Evolutionary conservation across 2,113 vertebrate genomes (phyloP).

Genomic region (Atrichornis clamosus): DNA sequence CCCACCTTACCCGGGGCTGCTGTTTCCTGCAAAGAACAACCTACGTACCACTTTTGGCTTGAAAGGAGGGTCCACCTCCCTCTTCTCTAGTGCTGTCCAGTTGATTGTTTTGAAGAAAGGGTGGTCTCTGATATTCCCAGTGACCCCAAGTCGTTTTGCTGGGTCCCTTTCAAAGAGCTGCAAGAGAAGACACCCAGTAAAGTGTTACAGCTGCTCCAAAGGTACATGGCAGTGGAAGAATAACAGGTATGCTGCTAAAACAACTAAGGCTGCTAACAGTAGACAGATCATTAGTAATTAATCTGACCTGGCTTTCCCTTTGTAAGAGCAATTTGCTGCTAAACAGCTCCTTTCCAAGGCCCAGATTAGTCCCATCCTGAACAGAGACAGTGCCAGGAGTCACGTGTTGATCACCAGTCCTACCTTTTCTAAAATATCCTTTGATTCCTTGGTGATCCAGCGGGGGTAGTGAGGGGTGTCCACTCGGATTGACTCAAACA

Average conservation of each 20-base stretch:
- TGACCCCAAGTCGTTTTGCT: constrained; percentile 83
- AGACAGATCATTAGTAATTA: neutral
- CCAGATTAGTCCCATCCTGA: too few relatives aligned
- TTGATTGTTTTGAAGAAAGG: constrained; percentile 93
- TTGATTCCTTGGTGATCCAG: constrained; percentile 95
- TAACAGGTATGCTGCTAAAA: neutral
- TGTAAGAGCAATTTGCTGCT: neutral
- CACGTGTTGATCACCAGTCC: accelerated
- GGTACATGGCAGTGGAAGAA: neutral
- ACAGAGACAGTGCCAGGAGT: accelerated
- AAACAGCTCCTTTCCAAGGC: neutral
- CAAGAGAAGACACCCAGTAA: neutral
- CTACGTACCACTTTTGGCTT: constrained; percentile 93
- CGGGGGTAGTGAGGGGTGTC: constrained; percentile 94
- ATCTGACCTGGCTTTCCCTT: neutral
- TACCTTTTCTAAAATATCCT: constrained; percentile 93
- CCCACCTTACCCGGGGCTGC: neutral
- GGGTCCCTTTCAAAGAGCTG: constrained; percentile 95
- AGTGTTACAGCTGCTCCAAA: neutral
- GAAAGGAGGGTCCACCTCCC: constrained; percentile 89
- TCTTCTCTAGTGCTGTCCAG: constrained; percentile 86
- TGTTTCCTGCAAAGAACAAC: neutral
- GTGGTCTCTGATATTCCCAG: constrained; percentile 86
- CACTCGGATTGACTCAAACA: constrained; percentile 96
- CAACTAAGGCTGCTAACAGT: neutral